Evolutionary conservation across 2,888 invertebrate genomes (phyloP).

Genomic region (Hyppa rectilinea): DNA sequence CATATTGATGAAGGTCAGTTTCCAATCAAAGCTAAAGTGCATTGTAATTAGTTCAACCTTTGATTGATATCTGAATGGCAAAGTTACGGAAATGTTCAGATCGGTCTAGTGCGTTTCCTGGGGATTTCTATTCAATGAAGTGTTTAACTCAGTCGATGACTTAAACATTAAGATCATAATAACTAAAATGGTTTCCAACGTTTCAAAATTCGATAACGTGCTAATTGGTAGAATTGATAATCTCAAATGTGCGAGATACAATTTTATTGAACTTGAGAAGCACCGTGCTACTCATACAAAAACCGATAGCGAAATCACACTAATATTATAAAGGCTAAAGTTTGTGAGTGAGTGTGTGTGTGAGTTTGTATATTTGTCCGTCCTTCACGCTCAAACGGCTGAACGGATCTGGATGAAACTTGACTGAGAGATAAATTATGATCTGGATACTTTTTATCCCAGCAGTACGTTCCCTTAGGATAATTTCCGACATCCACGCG

Average conservation of each 20-base stretch:
- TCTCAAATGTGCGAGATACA: not conserved
- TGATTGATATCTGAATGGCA: conserved; percentile 18
- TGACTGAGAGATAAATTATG: too few species aligned
- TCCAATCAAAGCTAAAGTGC: conserved; percentile 8
- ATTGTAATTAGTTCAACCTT: conserved; percentile 3
- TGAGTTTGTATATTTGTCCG: too few species aligned
- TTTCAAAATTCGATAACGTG: not conserved
- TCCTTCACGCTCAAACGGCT: too few species aligned
- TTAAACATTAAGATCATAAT: not conserved
- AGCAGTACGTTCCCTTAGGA: too few species aligned
- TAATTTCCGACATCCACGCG: too few species aligned
- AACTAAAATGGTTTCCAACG: not conserved
- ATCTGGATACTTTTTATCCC: too few species aligned
- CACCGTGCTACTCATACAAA: not conserved
- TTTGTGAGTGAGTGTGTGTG: too few species aligned
- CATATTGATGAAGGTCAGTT: conserved; percentile 16
- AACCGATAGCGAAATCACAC: not conserved
- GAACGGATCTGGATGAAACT: too few species aligned
- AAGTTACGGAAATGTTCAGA: not conserved
- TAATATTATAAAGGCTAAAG: too few species aligned
- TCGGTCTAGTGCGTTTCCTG: conserved; percentile 9
- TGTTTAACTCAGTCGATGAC: not conserved
- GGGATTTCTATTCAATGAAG: not conserved
- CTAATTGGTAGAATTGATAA: conserved; percentile 21
- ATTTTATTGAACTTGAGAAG: conserved; percentile 1